phyloP scores from a whole-genome alignment of 53 echinoderm and acorn worm genomes.

The Henricia sp. region DNA sequence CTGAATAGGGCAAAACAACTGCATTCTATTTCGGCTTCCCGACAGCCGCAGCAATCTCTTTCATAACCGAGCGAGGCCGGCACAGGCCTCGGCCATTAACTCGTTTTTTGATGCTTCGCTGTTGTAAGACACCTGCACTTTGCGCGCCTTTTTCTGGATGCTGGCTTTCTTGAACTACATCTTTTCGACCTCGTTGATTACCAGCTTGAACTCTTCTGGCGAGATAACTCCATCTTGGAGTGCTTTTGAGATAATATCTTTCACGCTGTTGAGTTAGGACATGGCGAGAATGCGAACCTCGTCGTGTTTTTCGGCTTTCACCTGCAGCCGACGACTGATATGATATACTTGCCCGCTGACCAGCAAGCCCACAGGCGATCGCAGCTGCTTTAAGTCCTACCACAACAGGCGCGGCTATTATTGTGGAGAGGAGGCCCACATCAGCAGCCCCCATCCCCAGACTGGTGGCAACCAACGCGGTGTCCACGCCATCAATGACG shows the following conservation, averaged over 20 bases:
- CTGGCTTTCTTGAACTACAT: background rate
- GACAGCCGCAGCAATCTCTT: slow-evolving; percentile 24
- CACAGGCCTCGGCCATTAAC: slow-evolving; percentile 12
- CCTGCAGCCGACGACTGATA: slow-evolving; percentile 5
- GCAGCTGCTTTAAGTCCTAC: slow-evolving; percentile 12
- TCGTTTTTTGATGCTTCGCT: slow-evolving; percentile 11
- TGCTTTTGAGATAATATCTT: slow-evolving; percentile 14
- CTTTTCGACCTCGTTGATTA: slow-evolving; percentile 21
- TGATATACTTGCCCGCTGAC: slow-evolving; percentile 19
- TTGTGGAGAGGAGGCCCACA: slow-evolving; percentile 3
- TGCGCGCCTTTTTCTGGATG: slow-evolving; percentile 5
- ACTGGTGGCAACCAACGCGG: background rate
- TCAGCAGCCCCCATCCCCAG: slow-evolving; percentile 1
- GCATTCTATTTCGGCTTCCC: slow-evolving; percentile 2
- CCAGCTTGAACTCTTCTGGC: slow-evolving; percentile 33
- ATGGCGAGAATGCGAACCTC: slow-evolving; percentile 33
- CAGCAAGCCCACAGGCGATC: background rate
- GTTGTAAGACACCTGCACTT: background rate
- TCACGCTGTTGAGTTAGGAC: slow-evolving; percentile 11
- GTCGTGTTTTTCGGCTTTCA: slow-evolving; percentile 28
- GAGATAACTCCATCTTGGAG: slow-evolving; percentile 30
- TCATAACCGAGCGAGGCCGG: slow-evolving; percentile 28
- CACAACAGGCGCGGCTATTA: slow-evolving; percentile 7
- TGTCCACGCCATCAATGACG: background rate
- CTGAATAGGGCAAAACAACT: slow-evolving; percentile 1